Base-by-base conservation (phyloP, 2,113 vertebrate species). In the Neolamprologus tretocephalus region DNA sequence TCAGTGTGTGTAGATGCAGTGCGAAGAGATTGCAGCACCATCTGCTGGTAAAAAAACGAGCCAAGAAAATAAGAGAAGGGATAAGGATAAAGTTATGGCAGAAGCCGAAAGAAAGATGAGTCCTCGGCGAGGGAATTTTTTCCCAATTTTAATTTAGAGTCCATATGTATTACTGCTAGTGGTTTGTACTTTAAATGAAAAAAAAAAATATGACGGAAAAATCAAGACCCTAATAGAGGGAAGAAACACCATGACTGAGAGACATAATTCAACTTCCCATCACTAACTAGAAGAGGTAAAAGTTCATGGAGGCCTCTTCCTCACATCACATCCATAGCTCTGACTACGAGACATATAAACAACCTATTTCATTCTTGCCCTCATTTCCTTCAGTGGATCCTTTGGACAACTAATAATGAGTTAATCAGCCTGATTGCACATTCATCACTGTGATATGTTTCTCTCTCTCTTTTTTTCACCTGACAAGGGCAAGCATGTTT, bases 391-490 rank as follows among this genome's bases (percentile, higher is more conserved):
- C 93, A 23, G 94, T 95, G 94, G 90, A 96, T 95, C 95, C 89
- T 63, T 89, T 83, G 92, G 93, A 94, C 92, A 92, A 92, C 93
- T 96, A 96, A 96, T 97, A 96, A 96, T 78, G 94, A 96, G 88
- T 97, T 96, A 94, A 96, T 96, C 96, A 96, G 95, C 94, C 94
- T 97, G 96, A 97, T 97, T 97, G 96, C 96, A 95, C 96, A 97
- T 97, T 95, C 95, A 96, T 97, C 96, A 96, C 95, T 90, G 86
- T 90, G 94, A 96, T 94, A 93, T 81, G 91, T 93, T 93, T 91
- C 91, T 87, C 85, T 93, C 89, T 79, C 78, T 84, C 42, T 84
- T 86, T 87, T 90, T 91, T 87, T 87, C 86, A 87, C 87, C 88
- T 80, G 89, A 94, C 83, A 84, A 92, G 89, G 93, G 89, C 90